Evolutionary conservation across 2,113 vertebrate species (phyloP).

Genomic region (Philantomba maxwellii): DNA sequence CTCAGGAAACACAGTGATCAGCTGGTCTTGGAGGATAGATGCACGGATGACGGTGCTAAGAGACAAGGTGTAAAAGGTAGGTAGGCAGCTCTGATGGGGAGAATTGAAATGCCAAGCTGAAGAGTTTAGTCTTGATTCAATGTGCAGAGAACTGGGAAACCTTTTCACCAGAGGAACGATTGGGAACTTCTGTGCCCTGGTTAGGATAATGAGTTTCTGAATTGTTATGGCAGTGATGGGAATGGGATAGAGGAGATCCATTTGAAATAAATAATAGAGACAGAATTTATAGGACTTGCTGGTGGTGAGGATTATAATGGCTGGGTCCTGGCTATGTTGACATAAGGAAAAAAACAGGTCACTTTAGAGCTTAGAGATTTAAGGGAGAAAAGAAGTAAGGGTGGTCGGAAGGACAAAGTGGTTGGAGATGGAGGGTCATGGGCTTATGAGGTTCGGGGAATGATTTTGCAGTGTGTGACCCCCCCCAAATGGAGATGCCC

Average conservation of each 20-base stretch:
- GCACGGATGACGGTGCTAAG: neutral
- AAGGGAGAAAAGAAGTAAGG: neutral
- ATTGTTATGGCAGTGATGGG: neutral
- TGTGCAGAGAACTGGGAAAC: neutral
- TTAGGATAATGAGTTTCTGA: neutral
- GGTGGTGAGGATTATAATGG: neutral
- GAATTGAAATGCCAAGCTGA: neutral
- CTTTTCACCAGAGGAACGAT: neutral
- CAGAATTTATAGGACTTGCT: neutral
- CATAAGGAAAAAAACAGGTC: neutral
- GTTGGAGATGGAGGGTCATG: neutral
- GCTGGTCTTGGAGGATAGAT: neutral
- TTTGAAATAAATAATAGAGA: neutral
- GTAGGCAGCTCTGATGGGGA: too few relatives aligned
- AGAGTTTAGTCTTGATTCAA: neutral
- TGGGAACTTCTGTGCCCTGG: neutral
- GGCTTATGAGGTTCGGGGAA: neutral
- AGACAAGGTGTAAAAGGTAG: neutral
- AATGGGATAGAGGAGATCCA: neutral
- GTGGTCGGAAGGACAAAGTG: neutral
- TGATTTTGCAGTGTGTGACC: neutral
- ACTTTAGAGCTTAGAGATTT: neutral
- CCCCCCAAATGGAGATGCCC: neutral
- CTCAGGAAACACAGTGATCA: neutral
- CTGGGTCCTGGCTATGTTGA: neutral